Evolutionary conservation across 2,113 vertebrate species (phyloP).

Genomic region (Gasterosteus aculeatus): DNA sequence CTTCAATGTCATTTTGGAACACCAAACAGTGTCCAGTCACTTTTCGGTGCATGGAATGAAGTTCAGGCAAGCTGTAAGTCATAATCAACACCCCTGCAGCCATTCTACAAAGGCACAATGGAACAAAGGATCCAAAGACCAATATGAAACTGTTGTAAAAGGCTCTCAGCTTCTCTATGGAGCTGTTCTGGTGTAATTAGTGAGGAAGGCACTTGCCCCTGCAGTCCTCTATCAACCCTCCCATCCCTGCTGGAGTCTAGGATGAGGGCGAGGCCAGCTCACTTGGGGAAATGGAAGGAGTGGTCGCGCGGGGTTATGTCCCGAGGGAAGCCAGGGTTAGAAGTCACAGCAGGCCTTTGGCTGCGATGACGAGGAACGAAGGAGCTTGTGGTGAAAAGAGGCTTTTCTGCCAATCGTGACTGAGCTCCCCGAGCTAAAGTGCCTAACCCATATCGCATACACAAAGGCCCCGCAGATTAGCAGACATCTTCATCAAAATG

Average conservation of each 20-base stretch:
- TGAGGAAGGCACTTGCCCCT: slow-evolving; percentile 76
- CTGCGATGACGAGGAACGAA: slow-evolving; percentile 67
- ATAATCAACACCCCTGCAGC: slow-evolving; percentile 47
- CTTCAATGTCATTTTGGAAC: slow-evolving; percentile 44
- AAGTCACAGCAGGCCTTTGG: slow-evolving; percentile 75
- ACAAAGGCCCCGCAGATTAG: slow-evolving; percentile 76
- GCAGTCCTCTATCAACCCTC: slow-evolving; percentile 60
- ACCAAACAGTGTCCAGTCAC: not conserved
- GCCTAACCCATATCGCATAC: slow-evolving; percentile 81
- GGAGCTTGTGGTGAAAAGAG: slow-evolving; percentile 68
- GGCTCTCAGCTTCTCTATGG: slow-evolving; percentile 64
- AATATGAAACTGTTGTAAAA: slow-evolving; percentile 71
- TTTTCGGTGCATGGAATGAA: slow-evolving; percentile 47
- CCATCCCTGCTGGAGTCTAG: slow-evolving; percentile 40
- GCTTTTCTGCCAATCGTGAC: slow-evolving; percentile 76
- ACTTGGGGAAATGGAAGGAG: slow-evolving; percentile 56
- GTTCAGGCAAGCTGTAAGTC: slow-evolving; percentile 35
- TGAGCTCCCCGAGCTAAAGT: slow-evolving; percentile 75
- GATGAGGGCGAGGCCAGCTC: slow-evolving; percentile 59
- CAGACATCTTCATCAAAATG: slow-evolving; percentile 74
- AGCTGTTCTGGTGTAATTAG: slow-evolving; percentile 79
- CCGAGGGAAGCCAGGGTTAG: slow-evolving; percentile 65
- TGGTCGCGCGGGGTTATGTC: slow-evolving; percentile 60
- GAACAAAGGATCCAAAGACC: slow-evolving; percentile 68
- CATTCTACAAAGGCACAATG: slow-evolving; percentile 48